Evolutionary conservation across 2,113 vertebrate genomes (phyloP).

Genomic region (Psilopsiagon aymara): DNA sequence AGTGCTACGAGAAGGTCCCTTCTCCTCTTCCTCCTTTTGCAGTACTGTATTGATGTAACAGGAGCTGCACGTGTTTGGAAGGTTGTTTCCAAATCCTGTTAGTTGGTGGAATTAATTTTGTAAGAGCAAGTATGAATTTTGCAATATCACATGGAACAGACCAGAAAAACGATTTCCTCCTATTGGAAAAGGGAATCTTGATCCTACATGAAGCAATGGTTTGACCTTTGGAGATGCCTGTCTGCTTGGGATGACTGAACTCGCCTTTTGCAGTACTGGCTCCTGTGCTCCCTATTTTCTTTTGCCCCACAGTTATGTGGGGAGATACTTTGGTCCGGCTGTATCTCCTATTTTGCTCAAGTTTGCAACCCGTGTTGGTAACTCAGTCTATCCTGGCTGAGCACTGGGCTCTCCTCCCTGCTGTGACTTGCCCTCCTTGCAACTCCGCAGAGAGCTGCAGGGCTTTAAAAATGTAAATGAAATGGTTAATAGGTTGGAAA

Average conservation of each 20-base stretch:
- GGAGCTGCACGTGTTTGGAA: not conserved
- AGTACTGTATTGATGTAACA: not conserved
- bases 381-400: not conserved
- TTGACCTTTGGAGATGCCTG: not conserved
- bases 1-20: not conserved
- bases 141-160: not conserved
- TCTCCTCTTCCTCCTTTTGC: not conserved
- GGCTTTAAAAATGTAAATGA: constrained; percentile 49
- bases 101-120: constrained; percentile 8
- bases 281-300: not conserved
- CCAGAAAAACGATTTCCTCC: not conserved
- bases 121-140: constrained; percentile 40
- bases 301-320: not conserved
- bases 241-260: not conserved
- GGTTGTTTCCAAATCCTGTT: constrained; percentile 8
- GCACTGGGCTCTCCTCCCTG: not conserved
- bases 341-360: not conserved
- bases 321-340: not conserved
- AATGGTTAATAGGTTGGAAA: constrained; percentile 54
- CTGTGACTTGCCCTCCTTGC: not conserved
- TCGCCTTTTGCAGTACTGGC: not conserved
- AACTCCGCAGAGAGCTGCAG: not conserved
- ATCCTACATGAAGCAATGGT: rapidly evolving
- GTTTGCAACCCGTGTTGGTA: not conserved
- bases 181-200: not conserved